These are phyloP conservation scores for Scaptomyza polygonia DNA, from an alignment of 2,888 invertebrate genomes.

Conservation along the genomic window DNA sequence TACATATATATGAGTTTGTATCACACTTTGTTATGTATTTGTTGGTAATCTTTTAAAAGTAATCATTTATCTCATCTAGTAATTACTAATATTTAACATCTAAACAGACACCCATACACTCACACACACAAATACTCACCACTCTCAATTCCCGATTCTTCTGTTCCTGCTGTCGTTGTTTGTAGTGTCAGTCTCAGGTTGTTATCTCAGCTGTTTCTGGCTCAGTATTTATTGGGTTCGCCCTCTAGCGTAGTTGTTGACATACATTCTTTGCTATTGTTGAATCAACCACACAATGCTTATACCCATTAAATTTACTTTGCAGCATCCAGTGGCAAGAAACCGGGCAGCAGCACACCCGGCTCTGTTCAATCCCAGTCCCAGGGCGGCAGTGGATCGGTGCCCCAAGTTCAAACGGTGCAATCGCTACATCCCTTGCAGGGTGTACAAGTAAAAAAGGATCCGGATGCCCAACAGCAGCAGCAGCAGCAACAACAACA, in stretches of 20 bases:
- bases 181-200: slow-evolving; percentile 21
- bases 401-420: slow-evolving; percentile 84
- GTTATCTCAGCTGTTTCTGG: slow-evolving; percentile 17
- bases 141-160: neutral
- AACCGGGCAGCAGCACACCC: slow-evolving; percentile 54
- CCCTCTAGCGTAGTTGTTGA: slow-evolving; percentile 23
- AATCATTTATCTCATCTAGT: neutral
- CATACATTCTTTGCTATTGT: neutral
- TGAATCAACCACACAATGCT: slow-evolving; percentile 2
- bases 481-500: slow-evolving; percentile 64
- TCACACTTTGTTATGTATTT: neutral
- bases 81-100: slow-evolving; percentile 14
- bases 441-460: slow-evolving; percentile 84
- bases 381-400: slow-evolving; percentile 50
- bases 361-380: slow-evolving; percentile 54
- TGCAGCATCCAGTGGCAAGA: slow-evolving; percentile 73
- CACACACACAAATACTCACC: neutral
- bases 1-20: neutral
- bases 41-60: neutral
- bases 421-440: slow-evolving; percentile 83
- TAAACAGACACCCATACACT: neutral
- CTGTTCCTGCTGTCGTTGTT: slow-evolving; percentile 16
- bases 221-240: slow-evolving; percentile 30
- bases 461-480: slow-evolving; percentile 83
- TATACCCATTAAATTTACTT: slow-evolving; percentile 25